Percentiles rank a stretch among this genome's conserved stretches.
Conservation (phyloP, 2,113 vertebrate genomes). For the Tursiops truncatus region DNA sequence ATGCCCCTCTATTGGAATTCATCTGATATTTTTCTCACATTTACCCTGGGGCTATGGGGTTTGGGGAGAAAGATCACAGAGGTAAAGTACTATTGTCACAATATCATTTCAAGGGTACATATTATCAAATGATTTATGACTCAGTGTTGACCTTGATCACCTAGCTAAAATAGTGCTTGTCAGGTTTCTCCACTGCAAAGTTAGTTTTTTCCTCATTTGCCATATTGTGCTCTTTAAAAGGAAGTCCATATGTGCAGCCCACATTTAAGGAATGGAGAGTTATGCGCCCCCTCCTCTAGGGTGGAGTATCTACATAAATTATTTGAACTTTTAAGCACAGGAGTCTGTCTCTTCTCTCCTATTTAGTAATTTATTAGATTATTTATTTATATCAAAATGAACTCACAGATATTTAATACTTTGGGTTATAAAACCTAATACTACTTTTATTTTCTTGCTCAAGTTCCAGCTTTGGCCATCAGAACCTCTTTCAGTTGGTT, state of each 20-base stretch:
- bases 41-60: not conserved
- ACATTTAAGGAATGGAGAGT: not conserved
- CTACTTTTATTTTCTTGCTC: not conserved
- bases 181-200: not conserved
- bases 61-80: not conserved
- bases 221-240: not conserved
- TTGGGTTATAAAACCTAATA: not conserved
- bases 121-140: not conserved
- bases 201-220: not conserved
- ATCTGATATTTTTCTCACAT: not conserved
- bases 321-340: not conserved
- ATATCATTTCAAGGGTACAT: not conserved
- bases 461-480: not conserved
- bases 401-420: not conserved
- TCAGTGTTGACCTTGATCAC: not conserved
- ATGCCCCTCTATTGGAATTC: not conserved
- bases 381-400: not conserved
- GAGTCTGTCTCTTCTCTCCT: not conserved
- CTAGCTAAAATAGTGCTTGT: not conserved
- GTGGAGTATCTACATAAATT: not conserved
- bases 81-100: not conserved
- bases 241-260: not conserved
- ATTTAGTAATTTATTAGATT: not conserved
- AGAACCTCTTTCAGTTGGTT: not conserved
- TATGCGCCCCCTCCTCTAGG: not conserved